Conservation (phyloP, 1,140 invertebrate genomes). For the Calliphora vicina region DNA sequence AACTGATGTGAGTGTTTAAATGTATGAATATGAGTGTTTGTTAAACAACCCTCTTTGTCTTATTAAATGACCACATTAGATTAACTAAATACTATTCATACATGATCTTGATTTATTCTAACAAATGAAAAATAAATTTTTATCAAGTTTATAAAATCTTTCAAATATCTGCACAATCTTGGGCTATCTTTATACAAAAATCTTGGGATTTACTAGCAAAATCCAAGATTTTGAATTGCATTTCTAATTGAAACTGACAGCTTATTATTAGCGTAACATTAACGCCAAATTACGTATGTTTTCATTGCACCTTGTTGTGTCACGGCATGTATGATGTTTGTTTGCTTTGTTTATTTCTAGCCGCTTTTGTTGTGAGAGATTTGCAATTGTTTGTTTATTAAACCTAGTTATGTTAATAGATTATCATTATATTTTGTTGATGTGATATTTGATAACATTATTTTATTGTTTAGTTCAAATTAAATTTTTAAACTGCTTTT, state of each 20-base stretch:
- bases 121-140: too few relatives aligned
- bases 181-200: background rate
- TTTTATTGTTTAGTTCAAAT: too few relatives aligned
- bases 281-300: constrained; percentile 57
- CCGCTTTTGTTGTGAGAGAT: background rate
- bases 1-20: background rate
- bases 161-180: background rate
- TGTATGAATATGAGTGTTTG: background rate
- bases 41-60: background rate
- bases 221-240: constrained; percentile 19
- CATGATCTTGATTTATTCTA: too few relatives aligned
- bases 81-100: too few relatives aligned
- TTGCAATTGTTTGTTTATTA: background rate
- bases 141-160: constrained; percentile 3
- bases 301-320: constrained; percentile 13
- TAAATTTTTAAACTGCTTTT: too few relatives aligned
- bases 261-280: constrained; percentile 63
- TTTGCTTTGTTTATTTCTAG: background rate
- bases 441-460: too few relatives aligned
- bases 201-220: background rate
- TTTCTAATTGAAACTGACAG: constrained; percentile 57
- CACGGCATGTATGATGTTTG: background rate
- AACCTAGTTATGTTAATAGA: background rate
- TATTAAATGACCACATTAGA: background rate
- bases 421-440: background rate